These are phyloP conservation scores for Struthidea cinerea DNA, from an alignment of 2,113 vertebrate genomes.

Conservation along the genomic window DNA sequence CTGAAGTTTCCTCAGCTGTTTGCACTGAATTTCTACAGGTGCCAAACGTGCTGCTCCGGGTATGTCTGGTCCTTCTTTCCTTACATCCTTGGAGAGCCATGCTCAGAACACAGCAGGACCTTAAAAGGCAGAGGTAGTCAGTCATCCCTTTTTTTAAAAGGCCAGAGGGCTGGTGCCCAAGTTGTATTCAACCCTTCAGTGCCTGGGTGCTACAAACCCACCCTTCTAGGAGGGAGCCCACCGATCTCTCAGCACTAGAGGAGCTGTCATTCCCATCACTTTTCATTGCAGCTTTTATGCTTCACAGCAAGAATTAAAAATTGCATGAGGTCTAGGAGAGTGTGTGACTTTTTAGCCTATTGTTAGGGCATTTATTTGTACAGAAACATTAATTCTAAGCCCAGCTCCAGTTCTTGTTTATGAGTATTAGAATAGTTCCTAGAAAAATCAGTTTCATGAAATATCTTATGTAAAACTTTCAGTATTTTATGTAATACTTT, in stretches of 20 bases:
- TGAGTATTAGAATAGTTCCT: not conserved
- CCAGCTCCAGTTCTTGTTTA: not conserved
- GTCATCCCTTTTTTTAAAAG: not conserved
- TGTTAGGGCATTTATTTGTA: not conserved
- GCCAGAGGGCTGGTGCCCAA: not conserved
- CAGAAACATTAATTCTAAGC: not conserved
- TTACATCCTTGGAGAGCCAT: not conserved
- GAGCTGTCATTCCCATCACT: not conserved
- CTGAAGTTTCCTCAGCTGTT: slow-evolving; percentile 35
- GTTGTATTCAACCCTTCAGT: not conserved
- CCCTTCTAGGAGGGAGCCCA: not conserved
- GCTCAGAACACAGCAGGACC: not conserved
- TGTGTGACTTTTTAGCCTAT: not conserved
- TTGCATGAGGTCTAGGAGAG: not conserved
- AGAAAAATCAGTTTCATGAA: not conserved
- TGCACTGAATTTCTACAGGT: slow-evolving; percentile 47
- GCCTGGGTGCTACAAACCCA: not conserved
- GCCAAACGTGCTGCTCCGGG: not conserved
- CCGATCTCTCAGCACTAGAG: not conserved
- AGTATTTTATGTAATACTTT: not conserved
- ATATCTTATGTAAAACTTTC: not conserved
- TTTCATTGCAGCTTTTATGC: not conserved
- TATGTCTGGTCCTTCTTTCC: not conserved
- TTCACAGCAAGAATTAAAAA: not conserved
- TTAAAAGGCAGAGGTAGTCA: not conserved